These are phyloP conservation scores for Vanessa tameamea DNA, from an alignment of 1,140 invertebrate species.

Conservation along the genomic window DNA sequence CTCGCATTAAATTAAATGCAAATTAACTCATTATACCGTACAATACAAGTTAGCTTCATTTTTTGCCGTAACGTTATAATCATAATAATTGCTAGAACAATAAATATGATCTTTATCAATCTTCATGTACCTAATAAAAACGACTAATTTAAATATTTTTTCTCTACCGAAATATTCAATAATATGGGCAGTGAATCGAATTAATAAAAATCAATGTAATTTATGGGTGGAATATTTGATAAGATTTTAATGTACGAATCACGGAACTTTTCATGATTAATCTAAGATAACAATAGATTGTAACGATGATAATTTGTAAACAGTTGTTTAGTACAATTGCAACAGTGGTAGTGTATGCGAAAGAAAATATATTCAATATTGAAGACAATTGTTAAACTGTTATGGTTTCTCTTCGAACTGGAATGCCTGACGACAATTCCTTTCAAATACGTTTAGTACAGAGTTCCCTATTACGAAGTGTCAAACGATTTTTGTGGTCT, in stretches of 20 bases:
- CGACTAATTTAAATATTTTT: background rate
- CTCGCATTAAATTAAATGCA: too few relatives aligned
- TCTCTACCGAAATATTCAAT: background rate
- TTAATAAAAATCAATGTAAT: conserved; percentile 18
- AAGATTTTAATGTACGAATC: conserved; percentile 48
- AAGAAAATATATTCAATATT: conserved; percentile 57
- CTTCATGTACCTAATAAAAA: background rate
- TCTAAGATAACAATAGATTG: conserved; percentile 66
- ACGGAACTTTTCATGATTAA: conserved; percentile 52
- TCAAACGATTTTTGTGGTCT: background rate
- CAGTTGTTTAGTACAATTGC: conserved; percentile 66
- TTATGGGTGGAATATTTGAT: conserved; percentile 34
- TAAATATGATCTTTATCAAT: background rate
- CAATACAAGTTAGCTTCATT: too few relatives aligned
- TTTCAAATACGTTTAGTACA: background rate
- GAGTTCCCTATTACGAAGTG: background rate
- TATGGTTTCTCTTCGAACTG: conserved; percentile 57
- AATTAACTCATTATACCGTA: too few relatives aligned
- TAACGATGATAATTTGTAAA: conserved; percentile 72
- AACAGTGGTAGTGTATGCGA: conserved; percentile 44
- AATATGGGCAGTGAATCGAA: background rate
- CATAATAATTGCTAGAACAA: too few relatives aligned
- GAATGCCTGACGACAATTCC: conserved; percentile 52
- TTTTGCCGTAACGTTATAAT: too few relatives aligned
- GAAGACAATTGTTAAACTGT: conserved; percentile 64